Base-by-base conservation (phyloP, 2,113 vertebrate species). In the Ursus arctos region DNA sequence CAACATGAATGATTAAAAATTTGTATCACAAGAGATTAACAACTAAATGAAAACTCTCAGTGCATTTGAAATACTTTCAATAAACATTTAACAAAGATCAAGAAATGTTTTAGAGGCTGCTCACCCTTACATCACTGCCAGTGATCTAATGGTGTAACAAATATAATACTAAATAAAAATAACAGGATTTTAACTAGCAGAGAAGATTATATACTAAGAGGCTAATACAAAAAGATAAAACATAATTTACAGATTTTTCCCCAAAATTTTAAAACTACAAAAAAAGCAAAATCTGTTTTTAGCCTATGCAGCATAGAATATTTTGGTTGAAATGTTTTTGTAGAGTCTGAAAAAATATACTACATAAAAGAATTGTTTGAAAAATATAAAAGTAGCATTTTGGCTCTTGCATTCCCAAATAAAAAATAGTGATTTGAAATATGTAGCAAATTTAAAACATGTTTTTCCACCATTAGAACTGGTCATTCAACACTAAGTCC, bases 401-500 rank as follows among this genome's bases (percentile, higher is more conserved):
- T 24, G 19, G 47, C 76, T 31, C 87, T 94, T 72, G 1, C 74
- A 77, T 65, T 96, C 43, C 59, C 87, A 82, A 90, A 72, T 19
- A 21, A 84, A 14, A 97, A 80, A 33, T 19, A 96, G 22, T 82
- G 33, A 94, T 93, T 88, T 76, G 74, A 97, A 96, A 96, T 91
- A 97, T 49, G 77, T 94, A 92, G 15, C 69, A 81, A 97, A 92
- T 72, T 87, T 86, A 87, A 82, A 76, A 96, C 94, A 90, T 96
- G 80, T 92, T 96, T 87, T 86, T 97, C 61, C 72, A 91, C 53
- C 90, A 93, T 77, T 97, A 95, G 77, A 98, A 97, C 0, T 92
- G 65, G 74, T 95, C 83, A 96, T 91, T 98, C 97, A 98, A 97
- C 97, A 98, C 95, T 96, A 98, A 98, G 94, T 95, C 92, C 87